Conservation (phyloP, 2,113 vertebrate genomes). For the Passerina amoena region DNA sequence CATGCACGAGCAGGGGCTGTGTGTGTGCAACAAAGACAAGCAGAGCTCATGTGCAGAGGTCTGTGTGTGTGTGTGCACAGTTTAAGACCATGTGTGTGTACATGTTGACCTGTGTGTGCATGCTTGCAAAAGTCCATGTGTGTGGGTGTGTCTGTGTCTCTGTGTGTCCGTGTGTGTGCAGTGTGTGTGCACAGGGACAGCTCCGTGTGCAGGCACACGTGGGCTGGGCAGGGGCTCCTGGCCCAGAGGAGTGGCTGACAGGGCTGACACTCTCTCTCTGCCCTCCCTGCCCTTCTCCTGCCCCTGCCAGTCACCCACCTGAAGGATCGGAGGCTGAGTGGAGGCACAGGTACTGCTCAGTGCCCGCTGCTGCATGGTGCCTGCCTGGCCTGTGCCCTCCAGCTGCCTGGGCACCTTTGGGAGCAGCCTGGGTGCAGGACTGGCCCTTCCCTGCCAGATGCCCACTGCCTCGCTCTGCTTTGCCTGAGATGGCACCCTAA, state of each 20-base stretch:
- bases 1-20: not conserved
- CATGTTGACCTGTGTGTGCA: not conserved
- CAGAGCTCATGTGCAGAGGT: not conserved
- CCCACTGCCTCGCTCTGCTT: not conserved
- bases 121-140: not conserved
- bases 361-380: conserved; percentile 52
- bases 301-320: conserved; percentile 91
- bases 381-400: not conserved
- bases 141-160: too few relatives aligned
- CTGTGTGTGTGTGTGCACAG: not conserved
- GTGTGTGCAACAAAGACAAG: not conserved
- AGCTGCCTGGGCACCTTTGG: not conserved
- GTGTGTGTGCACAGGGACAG: not conserved
- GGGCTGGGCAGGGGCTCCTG: not conserved
- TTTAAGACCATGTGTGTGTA: not conserved
- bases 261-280: conserved; percentile 9
- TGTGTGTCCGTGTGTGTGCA: not conserved
- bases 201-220: not conserved
- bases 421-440: not conserved
- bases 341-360: conserved; percentile 89
- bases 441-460: not conserved
- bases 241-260: rapidly evolving
- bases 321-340: conserved; percentile 99
- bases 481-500: not conserved
- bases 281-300: conserved; percentile 63